Evolutionary conservation across 2,113 vertebrate species (phyloP).

Genomic region (Tragulus kanchil): DNA sequence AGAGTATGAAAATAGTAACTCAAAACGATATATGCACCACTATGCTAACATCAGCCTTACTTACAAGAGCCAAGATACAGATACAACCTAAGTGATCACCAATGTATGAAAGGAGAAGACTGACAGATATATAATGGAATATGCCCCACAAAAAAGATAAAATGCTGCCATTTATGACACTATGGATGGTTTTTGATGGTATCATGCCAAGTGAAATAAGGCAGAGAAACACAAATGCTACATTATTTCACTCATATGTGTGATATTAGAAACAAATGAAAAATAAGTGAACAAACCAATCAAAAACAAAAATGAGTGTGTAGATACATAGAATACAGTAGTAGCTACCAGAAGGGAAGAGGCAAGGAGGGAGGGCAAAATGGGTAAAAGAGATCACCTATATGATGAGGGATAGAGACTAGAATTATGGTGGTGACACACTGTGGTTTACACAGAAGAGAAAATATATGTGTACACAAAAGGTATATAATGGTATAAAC

Average conservation of each 20-base stretch:
- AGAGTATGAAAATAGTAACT: neutral
- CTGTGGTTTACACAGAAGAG: neutral
- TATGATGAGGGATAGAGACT: neutral
- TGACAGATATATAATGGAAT: neutral
- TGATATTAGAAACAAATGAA: neutral
- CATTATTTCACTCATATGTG: neutral
- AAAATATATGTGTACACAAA: neutral
- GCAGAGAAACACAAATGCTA: neutral
- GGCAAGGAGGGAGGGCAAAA: neutral
- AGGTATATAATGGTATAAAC: neutral
- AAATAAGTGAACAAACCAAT: neutral
- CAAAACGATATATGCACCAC: neutral
- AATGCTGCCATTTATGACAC: neutral
- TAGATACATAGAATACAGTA: neutral
- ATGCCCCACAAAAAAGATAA: neutral
- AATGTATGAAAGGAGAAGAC: neutral
- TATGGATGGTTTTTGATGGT: neutral
- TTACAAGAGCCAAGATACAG: neutral
- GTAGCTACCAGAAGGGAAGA: neutral
- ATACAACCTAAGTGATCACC: neutral
- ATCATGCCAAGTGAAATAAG: neutral
- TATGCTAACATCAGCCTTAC: neutral
- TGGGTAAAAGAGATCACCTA: neutral
- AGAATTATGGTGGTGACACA: neutral
- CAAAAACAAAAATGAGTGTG: neutral